Percentiles rank a stretch among this genome's conserved stretches.
These are phyloP conservation scores for Lochmaea capreae DNA, from an alignment of 2,888 invertebrate species.

Conservation along the genomic window DNA sequence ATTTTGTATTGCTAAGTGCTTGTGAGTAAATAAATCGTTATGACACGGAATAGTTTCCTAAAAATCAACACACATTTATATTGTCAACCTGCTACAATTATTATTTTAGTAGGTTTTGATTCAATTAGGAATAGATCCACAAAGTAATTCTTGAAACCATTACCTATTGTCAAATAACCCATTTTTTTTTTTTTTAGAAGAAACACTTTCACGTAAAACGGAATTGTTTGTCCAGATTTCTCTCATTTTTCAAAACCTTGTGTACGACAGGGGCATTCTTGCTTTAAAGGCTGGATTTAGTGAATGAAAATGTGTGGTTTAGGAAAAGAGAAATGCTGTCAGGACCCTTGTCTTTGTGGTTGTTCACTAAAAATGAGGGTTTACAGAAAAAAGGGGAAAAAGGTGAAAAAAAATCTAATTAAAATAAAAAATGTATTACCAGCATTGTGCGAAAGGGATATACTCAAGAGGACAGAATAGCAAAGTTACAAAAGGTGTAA, in stretches of 20 bases:
- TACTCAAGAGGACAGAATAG: not conserved
- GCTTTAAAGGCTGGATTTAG: constrained; percentile 14
- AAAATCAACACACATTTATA: too few species aligned
- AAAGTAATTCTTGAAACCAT: not conserved
- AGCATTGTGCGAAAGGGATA: not conserved
- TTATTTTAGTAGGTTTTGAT: too few species aligned
- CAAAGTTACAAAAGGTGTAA: not conserved
- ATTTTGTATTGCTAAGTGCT: too few species aligned
- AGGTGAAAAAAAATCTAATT: not conserved
- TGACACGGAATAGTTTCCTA: too few species aligned
- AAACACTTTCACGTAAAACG: not conserved
- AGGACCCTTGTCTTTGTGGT: constrained; percentile 4
- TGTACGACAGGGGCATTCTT: not conserved
- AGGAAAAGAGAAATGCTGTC: constrained; percentile 11
- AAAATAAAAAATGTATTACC: not conserved
- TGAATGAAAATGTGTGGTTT: constrained; percentile 11
- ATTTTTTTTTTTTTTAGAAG: not conserved
- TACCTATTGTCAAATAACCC: not conserved
- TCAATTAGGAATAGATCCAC: too few species aligned
- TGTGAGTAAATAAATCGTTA: too few species aligned
- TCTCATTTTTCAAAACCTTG: not conserved
- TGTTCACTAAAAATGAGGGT: not conserved
- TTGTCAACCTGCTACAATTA: too few species aligned
- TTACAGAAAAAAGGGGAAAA: not conserved
- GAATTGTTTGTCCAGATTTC: not conserved